phyloP scores from a whole-genome alignment of 2,888 invertebrate genomes.

The Calliphora vomitoria region DNA sequence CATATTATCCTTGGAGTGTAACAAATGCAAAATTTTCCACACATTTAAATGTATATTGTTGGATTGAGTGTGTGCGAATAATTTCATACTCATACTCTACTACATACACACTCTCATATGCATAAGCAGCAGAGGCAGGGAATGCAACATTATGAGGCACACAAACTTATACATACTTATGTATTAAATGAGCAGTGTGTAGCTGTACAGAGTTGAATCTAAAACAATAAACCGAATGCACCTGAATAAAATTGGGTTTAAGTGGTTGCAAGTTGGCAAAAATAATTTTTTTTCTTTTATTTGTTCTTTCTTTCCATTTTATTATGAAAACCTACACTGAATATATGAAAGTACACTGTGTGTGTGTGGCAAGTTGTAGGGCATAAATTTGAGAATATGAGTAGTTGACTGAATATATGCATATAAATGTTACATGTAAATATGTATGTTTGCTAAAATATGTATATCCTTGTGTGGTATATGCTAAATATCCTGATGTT shows the following conservation, averaged over 20 bases:
- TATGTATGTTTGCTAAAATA: constrained; percentile 12
- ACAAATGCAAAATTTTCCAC: constrained; percentile 81
- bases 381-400: constrained; percentile 49
- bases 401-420: constrained; percentile 12
- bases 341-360: constrained; percentile 40
- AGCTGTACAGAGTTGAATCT: constrained; percentile 56
- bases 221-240: constrained; percentile 74
- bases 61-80: constrained; percentile 64
- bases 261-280: constrained; percentile 70
- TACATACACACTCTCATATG: neutral
- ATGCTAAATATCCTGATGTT: constrained; percentile 43
- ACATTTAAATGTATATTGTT: constrained; percentile 82
- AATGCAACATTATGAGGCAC: neutral
- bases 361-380: constrained; percentile 36
- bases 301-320: constrained; percentile 26
- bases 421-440: constrained; percentile 23
- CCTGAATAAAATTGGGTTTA: constrained; percentile 73
- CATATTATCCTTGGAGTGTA: constrained; percentile 75
- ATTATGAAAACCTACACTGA: constrained; percentile 6
- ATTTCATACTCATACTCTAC: constrained; percentile 8
- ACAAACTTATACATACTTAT: neutral
- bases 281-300: constrained; percentile 17
- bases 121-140: neutral
- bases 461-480: constrained; percentile 11
- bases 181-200: neutral